These are phyloP conservation scores for Carpatolechia fugitivella DNA, from an alignment of 2,888 invertebrate species.

Conservation along the genomic window DNA sequence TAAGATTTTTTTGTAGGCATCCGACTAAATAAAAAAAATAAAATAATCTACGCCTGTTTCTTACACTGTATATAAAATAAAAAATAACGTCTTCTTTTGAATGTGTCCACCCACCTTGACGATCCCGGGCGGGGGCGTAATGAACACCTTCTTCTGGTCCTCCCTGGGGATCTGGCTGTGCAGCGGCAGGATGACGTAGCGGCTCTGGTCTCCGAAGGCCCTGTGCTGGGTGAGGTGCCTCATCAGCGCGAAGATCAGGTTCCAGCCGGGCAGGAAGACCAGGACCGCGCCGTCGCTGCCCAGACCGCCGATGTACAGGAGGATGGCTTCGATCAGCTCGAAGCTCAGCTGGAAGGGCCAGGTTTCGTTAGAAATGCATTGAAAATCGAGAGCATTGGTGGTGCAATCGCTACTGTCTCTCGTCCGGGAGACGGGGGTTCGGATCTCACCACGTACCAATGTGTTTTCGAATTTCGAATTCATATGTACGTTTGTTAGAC, in stretches of 20 bases:
- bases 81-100: too few relatives aligned
- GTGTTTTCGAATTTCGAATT: too few relatives aligned
- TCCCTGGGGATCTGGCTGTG: constrained; percentile 98
- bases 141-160: constrained; percentile 96
- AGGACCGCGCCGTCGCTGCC: constrained; percentile 91
- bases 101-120: too few relatives aligned
- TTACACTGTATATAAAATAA: too few relatives aligned
- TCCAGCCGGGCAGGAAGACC: constrained; percentile 98
- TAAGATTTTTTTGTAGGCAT: too few relatives aligned
- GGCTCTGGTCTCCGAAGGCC: constrained; percentile 80
- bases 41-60: too few relatives aligned
- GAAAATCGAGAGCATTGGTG: too few relatives aligned
- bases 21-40: too few relatives aligned
- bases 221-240: constrained; percentile 86
- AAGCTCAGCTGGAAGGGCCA: constrained; percentile 83
- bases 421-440: too few relatives aligned
- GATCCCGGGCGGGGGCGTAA: constrained; percentile 88
- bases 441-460: too few relatives aligned
- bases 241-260: constrained; percentile 95
- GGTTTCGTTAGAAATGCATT: neutral
- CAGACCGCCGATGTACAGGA: constrained; percentile 81
- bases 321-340: constrained; percentile 92
- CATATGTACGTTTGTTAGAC: too few relatives aligned
- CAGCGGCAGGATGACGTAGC: constrained; percentile 92
- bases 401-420: too few relatives aligned